Percentiles rank a stretch among this genome's conserved stretches.
Conservation (phyloP, 2,888 invertebrate genomes). For the Rosalia funebris region DNA sequence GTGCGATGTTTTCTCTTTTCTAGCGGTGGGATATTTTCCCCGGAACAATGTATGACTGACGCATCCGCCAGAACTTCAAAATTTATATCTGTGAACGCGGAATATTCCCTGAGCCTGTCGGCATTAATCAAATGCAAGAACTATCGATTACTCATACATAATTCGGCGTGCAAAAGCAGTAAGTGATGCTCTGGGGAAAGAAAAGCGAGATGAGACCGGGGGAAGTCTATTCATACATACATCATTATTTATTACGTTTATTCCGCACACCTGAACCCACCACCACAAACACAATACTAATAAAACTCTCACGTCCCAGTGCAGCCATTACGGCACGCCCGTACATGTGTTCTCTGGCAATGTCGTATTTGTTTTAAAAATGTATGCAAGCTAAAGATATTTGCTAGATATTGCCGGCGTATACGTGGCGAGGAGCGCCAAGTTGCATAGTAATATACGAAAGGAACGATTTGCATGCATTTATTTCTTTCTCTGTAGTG, state of each 20-base stretch:
- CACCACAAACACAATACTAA: conserved; percentile 53
- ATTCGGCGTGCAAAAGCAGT: conserved; percentile 32
- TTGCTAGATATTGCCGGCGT: conserved; percentile 37
- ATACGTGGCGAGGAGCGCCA: conserved; percentile 33
- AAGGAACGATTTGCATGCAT: conserved; percentile 21
- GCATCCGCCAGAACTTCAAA: neutral
- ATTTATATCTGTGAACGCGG: no score
- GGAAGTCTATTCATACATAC: conserved; percentile 37
- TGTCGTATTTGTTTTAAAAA: conserved; percentile 57
- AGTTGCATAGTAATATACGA: conserved; percentile 32
- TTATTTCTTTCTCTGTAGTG: conserved; percentile 3
- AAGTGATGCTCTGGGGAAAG: conserved; percentile 25
- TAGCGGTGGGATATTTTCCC: no score
- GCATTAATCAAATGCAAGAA: conserved; percentile 34
- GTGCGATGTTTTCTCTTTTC: no score
- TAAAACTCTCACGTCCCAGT: conserved; percentile 57
- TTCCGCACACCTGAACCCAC: conserved; percentile 49
- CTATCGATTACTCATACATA: conserved; percentile 39
- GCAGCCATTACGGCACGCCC: conserved; percentile 50
- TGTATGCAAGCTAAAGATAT: conserved; percentile 48
- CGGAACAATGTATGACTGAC: no score
- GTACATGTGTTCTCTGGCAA: conserved; percentile 54
- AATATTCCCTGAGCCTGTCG: no score
- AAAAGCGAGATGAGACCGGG: conserved; percentile 13
- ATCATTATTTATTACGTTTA: conserved; percentile 50